Base-by-base conservation (phyloP, 2,888 invertebrate species). In the Chrysolina oricalcia region DNA sequence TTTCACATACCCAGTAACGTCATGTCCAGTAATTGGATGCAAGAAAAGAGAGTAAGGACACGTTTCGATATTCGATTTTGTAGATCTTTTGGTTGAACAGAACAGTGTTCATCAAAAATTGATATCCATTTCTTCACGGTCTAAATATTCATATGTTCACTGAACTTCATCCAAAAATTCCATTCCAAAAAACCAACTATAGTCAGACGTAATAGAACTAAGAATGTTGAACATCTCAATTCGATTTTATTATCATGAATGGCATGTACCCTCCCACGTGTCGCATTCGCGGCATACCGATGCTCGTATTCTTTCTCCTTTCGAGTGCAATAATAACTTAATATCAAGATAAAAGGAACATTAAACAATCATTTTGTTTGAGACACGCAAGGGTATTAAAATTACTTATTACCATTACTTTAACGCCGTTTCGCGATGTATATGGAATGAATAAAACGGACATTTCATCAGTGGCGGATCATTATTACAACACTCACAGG, bases 371-470 rank as follows among this genome's bases (percentile, higher is more conserved):
- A 64, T 78, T 78, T 72, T 70, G 71, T 76, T 53, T 72, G 69
- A 69, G 71, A 75, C 78, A 78, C 78, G 78, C 78, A 74, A 76
- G 48, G 68, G 59, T 73, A 78, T 78, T 76, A 78, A 78, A 78
- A 78, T 78, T 74, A 78, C 78, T 78, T 78, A 78, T 78, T 70
- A 76, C 74, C 75, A 72, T 78, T 74, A 76, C 70, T 72, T 78
- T 73, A 78, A 78, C 78, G 78, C 78, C 74, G 23, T 23, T 27
- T 35, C 48, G 10, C 35, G 35, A 21, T 59, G 35, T 67, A 48
- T 67, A 50, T 67, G 67, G 27, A 67, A 67, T 50, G 27, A 67
- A 50, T 27, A 27, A 35, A 65, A 65, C 15, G 2, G 43, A 63
- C n/a, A 35, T 17, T 13, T 53, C 53, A n/a, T 3, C 67, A 67